Base-by-base conservation (phyloP, 2,888 invertebrate genomes). In the Eupithecia abbreviata region DNA sequence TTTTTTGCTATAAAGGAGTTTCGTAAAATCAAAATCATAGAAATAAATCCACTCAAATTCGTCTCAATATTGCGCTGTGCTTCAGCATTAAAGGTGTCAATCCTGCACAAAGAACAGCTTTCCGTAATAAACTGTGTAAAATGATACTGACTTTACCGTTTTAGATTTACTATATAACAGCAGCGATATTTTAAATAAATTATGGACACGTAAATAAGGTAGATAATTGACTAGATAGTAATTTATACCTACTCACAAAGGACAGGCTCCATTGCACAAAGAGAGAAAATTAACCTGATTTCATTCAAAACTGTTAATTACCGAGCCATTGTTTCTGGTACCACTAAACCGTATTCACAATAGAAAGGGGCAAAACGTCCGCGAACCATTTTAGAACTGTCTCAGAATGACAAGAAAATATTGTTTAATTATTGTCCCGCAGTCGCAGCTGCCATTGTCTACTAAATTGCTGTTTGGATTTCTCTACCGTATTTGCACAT, bases 401-500 rank as follows among this genome's bases (percentile, higher is more conserved):
- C 77, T 76, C 73, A 84, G 85, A 87, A 87, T 86, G 87, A 88
- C 88, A 90, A 90, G 90, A 89, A 92, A 92, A 91, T 92, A 92
- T 93, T 91, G 91, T 91, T 89, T 90, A 92, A 92, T 91, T 91
- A 89, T 87, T 90, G 90, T 90, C 85, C 86, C 85, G 80, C 72
- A 78, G 78, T 83, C 92, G 85, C 94, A 93, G 91, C 93, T 94
- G 93, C 83, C 89, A 93, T 94, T 94, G 92, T 94, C 90, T 89
- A 84, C 90, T 85, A 91, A 94, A 95, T 94, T 94, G 89, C 91
- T 94, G 90, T 94, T 94, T 93, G 90, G 90, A 91, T 92, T 92
- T 90, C 93, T 89, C 93, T 92, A 93, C 85, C 87, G 91, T 91
- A 93, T 95, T 95, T 94, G 92, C 92, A 91, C 92, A 94, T 94